phyloP scores from a whole-genome alignment of 2,797 vertebrate genomes.

The Remorina albescens region DNA sequence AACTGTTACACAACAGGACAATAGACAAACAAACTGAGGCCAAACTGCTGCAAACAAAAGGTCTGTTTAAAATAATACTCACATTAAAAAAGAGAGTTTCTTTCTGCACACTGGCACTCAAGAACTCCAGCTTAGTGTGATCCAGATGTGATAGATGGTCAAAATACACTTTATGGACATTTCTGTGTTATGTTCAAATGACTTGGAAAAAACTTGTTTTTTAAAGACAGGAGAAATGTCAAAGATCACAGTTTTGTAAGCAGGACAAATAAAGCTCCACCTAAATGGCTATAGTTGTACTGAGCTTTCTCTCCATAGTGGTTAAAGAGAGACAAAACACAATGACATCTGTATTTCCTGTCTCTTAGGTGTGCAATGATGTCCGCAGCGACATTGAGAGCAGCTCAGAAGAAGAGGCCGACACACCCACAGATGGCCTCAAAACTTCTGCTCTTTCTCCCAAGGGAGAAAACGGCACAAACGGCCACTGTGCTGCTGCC shows the following conservation, averaged over 20 bases:
- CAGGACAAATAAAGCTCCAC: neutral
- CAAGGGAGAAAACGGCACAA: slow-evolving; percentile 90
- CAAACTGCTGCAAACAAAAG: neutral
- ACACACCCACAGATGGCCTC: slow-evolving; percentile 56
- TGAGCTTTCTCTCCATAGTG: neutral
- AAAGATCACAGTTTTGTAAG: neutral
- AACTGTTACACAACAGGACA: too few relatives aligned
- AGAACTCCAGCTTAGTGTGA: neutral
- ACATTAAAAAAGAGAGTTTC: neutral
- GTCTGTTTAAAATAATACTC: neutral
- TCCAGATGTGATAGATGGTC: neutral
- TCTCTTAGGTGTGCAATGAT: slow-evolving; percentile 91
- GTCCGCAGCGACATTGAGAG: slow-evolving; percentile 97
- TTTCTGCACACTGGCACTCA: too few relatives aligned
- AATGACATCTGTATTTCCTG: slow-evolving; percentile 3
- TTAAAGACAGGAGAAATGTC: neutral
- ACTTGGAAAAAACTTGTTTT: neutral
- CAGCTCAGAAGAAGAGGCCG: slow-evolving; percentile 94
- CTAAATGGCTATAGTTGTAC: neutral
- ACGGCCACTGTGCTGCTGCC: slow-evolving; percentile 84
- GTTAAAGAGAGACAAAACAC: neutral
- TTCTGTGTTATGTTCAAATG: neutral
- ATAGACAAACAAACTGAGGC: neutral
- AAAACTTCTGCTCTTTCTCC: slow-evolving; percentile 63
- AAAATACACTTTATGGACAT: neutral